phyloP scores from a whole-genome alignment of 2,797 vertebrate species.

The Pipistrellus pygmaeus region DNA sequence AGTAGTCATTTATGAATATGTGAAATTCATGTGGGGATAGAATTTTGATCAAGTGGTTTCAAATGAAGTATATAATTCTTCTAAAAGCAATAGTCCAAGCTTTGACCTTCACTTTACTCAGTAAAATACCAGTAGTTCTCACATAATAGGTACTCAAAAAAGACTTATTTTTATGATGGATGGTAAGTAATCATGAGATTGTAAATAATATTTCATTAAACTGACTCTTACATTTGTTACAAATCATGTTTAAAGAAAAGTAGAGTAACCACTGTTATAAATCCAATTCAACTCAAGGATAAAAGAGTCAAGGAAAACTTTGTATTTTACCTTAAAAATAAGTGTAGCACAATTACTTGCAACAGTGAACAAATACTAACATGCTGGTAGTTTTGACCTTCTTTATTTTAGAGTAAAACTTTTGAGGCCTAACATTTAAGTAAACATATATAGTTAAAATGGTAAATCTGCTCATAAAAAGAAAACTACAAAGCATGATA shows the following conservation, averaged over 20 bases:
- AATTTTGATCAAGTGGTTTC: constrained; percentile 20
- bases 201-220: background rate
- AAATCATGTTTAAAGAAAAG: background rate
- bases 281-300: background rate
- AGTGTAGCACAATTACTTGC: background rate
- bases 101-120: background rate
- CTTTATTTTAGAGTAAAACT: background rate
- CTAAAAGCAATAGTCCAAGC: background rate
- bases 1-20: background rate
- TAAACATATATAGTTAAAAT: background rate
- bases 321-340: background rate
- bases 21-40: background rate
- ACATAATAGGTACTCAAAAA: background rate
- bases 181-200: background rate
- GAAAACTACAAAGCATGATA: background rate
- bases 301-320: background rate
- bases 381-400: background rate
- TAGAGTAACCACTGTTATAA: background rate
- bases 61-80: background rate
- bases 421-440: background rate
- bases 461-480: background rate
- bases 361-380: background rate
- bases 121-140: background rate
- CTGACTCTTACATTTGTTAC: background rate
- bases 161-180: background rate